These are phyloP conservation scores for Aethes cnicana DNA, from an alignment of 2,888 invertebrate genomes.

Conservation along the genomic window DNA sequence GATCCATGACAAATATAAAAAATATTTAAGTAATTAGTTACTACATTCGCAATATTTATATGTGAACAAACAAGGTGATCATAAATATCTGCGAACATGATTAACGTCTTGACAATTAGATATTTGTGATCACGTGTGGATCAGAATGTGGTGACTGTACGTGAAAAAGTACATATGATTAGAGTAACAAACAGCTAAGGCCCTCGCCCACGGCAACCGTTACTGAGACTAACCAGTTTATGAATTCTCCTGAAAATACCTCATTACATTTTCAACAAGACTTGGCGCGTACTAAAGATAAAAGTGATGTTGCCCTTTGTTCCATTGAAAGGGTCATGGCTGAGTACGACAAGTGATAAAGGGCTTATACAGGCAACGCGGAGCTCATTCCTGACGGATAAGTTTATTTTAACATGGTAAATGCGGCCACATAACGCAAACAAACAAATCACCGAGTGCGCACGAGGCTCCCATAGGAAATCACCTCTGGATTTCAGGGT, in stretches of 20 bases:
- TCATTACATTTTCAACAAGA: slow-evolving; percentile 16
- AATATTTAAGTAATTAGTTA: too few relatives aligned
- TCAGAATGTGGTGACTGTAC: too few relatives aligned
- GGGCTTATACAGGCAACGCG: slow-evolving; percentile 6
- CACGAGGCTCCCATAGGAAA: slow-evolving; percentile 25
- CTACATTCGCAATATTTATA: too few relatives aligned
- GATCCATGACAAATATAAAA: too few relatives aligned
- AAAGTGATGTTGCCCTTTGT: slow-evolving; percentile 22
- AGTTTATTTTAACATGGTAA: slow-evolving; percentile 15
- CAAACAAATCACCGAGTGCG: slow-evolving; percentile 21
- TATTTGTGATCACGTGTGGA: too few relatives aligned
- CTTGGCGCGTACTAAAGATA: slow-evolving; percentile 20
- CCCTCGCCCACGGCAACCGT: too few relatives aligned
- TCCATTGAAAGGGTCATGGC: slow-evolving; percentile 25
- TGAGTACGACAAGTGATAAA: slow-evolving; percentile 13
- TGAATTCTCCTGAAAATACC: slow-evolving; percentile 11
- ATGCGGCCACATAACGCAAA: slow-evolving; percentile 2
- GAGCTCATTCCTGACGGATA: slow-evolving; percentile 15
- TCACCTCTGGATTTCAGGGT: slow-evolving; percentile 14
- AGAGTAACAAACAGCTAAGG: too few relatives aligned
- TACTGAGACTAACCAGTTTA: slow-evolving; percentile 1
- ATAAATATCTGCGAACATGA: too few relatives aligned
- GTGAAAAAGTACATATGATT: too few relatives aligned
- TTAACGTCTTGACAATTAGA: too few relatives aligned
- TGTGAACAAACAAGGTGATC: too few relatives aligned